Evolutionary conservation across 2,113 vertebrate genomes (phyloP), one percentile per base, ranked within the genome.

Genomic region (Balaeniceps rex): DNA sequence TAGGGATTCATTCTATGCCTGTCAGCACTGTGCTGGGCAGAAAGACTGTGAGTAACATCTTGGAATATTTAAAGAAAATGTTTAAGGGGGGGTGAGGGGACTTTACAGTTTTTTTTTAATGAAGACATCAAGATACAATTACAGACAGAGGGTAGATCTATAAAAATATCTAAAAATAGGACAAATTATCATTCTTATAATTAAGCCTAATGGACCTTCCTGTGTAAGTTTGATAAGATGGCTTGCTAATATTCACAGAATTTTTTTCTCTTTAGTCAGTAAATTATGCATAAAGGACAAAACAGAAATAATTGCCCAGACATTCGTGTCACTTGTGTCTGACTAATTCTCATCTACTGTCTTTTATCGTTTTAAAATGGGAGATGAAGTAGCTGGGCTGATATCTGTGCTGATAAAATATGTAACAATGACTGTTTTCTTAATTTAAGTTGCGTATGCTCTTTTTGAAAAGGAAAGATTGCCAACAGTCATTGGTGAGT

Each of bases 271-370:
- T 96, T 94, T 88, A 89, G 83, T 83, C 54, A 70, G 74, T 93
- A 91, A 96, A 93, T 95, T 96, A 93, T 94, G 86, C 90, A 95
- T 96, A 95, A 95, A 96, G 88, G 95, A 70, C 90, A 93, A 96
- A 95, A 86, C 34, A 88, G 81, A 94, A 91, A 92, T 89, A 94
- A 71, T 82, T 60, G 40, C 29, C 33, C 38, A 71, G 92, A 36
- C 60, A 24, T 83, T 54, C 0, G 0, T 1, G 2, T 70, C 89
- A 69, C 47, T 93, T 74, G 13, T 57, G 69, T 66, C 58, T 95
- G 74, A 70, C 63, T 86, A 87, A 93, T 90, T 84, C 61, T 86
- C 42, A 36, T 60, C 47, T 19, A 9, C 76, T 88, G 47, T 44
- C 54, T 94, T 91, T 88, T 60, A 66, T 12, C 44, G 40, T 19